These are phyloP conservation scores for Drosophila leonis DNA, from an alignment of 2,888 invertebrate genomes.

Conservation along the genomic window DNA sequence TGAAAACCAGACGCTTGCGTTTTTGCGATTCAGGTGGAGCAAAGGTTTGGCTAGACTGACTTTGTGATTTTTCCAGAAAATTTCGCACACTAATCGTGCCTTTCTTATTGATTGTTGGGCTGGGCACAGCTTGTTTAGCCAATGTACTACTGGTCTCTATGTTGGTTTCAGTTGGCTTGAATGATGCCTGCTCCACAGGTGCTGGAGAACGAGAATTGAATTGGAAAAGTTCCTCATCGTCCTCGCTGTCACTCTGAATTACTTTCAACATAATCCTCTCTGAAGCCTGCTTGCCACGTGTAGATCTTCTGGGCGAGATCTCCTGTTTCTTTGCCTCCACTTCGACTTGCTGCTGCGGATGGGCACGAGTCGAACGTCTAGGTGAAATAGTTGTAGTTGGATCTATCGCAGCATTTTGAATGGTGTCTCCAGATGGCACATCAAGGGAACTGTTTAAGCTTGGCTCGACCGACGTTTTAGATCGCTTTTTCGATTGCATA, in stretches of 20 bases:
- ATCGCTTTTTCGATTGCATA: slow-evolving; percentile 21
- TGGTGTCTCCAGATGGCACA: neutral
- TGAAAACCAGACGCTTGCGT: slow-evolving; percentile 72
- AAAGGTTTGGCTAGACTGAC: slow-evolving; percentile 10
- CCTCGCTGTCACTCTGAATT: slow-evolving; percentile 23
- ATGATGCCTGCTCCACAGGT: neutral
- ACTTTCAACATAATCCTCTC: slow-evolving; percentile 7
- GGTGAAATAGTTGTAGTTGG: neutral
- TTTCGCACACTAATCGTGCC: slow-evolving; percentile 48
- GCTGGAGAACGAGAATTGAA: slow-evolving; percentile 34
- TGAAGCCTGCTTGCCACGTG: slow-evolving; percentile 8
- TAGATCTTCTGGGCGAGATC: slow-evolving; percentile 11
- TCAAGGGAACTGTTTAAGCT: neutral
- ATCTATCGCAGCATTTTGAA: neutral
- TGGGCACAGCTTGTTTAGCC: slow-evolving; percentile 11
- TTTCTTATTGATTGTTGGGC: slow-evolving; percentile 14
- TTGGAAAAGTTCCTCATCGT: slow-evolving; percentile 47
- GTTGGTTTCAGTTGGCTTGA: neutral
- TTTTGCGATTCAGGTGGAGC: slow-evolving; percentile 24
- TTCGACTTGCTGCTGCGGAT: slow-evolving; percentile 4
- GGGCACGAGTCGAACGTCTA: slow-evolving; percentile 46
- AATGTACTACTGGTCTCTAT: slow-evolving; percentile 7
- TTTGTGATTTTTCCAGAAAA: slow-evolving; percentile 74
- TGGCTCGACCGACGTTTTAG: neutral
- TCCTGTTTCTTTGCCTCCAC: neutral